Percentiles rank a stretch among this genome's conserved stretches.
phyloP scores from a whole-genome alignment of 2,113 vertebrate species.

The Oophaga pumilio region DNA sequence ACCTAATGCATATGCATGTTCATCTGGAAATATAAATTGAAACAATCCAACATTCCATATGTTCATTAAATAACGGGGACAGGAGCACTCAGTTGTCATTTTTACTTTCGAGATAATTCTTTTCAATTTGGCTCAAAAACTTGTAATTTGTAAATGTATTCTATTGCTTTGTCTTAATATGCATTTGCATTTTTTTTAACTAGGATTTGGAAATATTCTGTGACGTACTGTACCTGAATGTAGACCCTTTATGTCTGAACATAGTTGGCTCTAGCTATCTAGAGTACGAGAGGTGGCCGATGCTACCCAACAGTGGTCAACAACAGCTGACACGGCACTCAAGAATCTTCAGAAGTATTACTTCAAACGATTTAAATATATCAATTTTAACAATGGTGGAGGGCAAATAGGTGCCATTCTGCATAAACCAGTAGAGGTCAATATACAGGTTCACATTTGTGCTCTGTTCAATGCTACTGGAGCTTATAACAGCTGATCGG shows the following conservation, averaged over 20 bases:
- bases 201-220: not conserved
- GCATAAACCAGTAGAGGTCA: no score
- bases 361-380: no score
- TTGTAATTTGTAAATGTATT: not conserved
- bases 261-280: not conserved
- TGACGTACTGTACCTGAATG: not conserved
- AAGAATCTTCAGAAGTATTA: no score
- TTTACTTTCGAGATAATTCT: not conserved
- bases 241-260: not conserved
- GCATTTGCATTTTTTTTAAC: not conserved
- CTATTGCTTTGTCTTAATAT: not conserved
- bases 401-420: no score
- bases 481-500: no score
- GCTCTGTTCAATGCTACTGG: no score
- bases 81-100: not conserved
- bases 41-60: constrained; percentile 46
- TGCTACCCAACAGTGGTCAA: no score
- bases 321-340: no score
- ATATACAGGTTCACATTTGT: no score
- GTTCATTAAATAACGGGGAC: constrained; percentile 43
- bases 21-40: constrained; percentile 61
- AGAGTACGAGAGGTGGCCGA: no score
- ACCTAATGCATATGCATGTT: constrained; percentile 63
- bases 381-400: no score
- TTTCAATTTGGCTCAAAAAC: not conserved